Evolutionary conservation across 2,113 vertebrate genomes (phyloP), one percentile per base, ranked within the genome.

Genomic region (Macrotis lagotis): DNA sequence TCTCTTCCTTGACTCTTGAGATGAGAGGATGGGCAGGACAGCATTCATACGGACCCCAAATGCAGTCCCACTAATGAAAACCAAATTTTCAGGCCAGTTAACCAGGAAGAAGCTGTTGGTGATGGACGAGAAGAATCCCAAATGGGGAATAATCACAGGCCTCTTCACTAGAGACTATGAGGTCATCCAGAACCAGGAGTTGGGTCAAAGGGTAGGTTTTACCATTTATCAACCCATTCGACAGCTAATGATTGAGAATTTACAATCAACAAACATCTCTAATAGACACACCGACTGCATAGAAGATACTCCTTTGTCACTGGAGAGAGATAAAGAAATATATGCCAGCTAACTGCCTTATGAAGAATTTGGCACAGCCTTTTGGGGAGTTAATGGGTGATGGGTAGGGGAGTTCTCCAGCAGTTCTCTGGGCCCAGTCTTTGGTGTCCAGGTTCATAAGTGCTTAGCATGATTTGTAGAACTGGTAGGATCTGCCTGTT

Each of bases 41-140:
- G 92, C 94, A 91, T 96, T 91, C 96, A 97, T 94, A 83, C 55
- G 47, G 95, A 93, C 91, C 90, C 37, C 48, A 83, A 55, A 89
- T 49, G 44, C 11, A 44, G 89, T 55, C 44, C 49, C 89, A 59
- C 83, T 28, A 55, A 37, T 50, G 31, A 44, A 92, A 51, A 48
- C 74, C 83, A 88, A 37, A 83, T 50, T 89, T n/a, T 16, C 8
- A 83, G 88, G 59, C 93, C 93, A 48, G 28, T 1, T 51, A 49
- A 74, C 1, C 14, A 59, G 90, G 83, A 93, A 88, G 74, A 49
- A 91, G 49, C 52, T 1, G 11, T 19, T 16, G 50, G 1, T 7
- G 0, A 28, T 28, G 52, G 0, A 28, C 25, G 52, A 0, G 24
- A 93, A 94, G 90, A 92, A 51, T 1, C 2, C 48, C 25, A 49